Evolutionary conservation across 2,113 vertebrate species (phyloP), one percentile per base, ranked within the genome.

Genomic region (Zonotrichia leucophrys): DNA sequence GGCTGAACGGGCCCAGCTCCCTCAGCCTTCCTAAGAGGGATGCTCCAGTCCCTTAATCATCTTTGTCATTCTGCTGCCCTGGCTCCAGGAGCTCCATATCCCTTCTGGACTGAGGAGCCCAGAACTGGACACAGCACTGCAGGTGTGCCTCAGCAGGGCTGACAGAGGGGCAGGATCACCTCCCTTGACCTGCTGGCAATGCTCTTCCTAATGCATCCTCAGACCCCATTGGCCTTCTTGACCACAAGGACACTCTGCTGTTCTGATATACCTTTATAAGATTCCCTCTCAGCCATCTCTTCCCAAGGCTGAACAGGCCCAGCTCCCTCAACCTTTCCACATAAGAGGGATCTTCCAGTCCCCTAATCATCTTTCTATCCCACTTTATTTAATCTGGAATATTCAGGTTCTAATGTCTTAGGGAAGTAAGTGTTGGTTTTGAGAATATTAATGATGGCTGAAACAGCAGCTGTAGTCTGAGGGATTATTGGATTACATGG

Each of bases 361-460:
- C 31, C 25, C 56, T 42, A 55, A 70, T 33, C 18, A 77, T 63
- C 10, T 49, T 69, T 76, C 3, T 0, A 83, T 33, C 22, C 27
- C 41, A 63, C 14, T 92, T 87, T 7, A 50, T 85, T 95, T 87
- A 84, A 91, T 73, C 63, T 92, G 52, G 55, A 93, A 23, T 92
- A 80, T 83, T 83, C 25, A 70, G 60, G 10, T 93, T 91, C 63
- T 86, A 47, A 90, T 49, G 41, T 28, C 9, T 88, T 81, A 67
- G 70, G 25, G 5, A 63, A 80, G 5, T 52, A 90, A 60, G 53
- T 46, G 49, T n/a, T 83, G 72, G 35, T 67, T 91, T 87, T 92
- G 67, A 79, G 70, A 93, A 49, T 73, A 88, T 37, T 85, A 85
- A 50, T 56, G 63, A 52, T 52, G 44, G 58, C 24, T 80, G 74